Percentiles rank a stretch among this genome's conserved stretches.
These are phyloP conservation scores for Otocyon megalotis DNA, from an alignment of 2,113 vertebrate genomes.

Conservation along the genomic window DNA sequence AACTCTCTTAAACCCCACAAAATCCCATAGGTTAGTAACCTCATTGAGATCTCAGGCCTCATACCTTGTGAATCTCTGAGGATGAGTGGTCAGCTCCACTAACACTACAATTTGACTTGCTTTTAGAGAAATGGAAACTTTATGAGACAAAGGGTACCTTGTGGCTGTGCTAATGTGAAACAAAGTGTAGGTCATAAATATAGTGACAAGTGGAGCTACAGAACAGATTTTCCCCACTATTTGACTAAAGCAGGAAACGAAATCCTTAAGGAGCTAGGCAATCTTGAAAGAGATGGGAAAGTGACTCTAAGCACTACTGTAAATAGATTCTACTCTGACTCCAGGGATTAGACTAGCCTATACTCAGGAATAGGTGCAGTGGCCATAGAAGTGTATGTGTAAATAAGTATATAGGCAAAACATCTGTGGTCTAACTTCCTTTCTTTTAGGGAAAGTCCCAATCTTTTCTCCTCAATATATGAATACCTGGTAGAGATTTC, in stretches of 20 bases:
- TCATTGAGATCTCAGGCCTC: background rate
- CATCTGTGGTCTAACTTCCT: background rate
- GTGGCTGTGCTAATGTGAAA: background rate
- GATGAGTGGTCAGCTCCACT: background rate
- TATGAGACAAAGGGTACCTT: background rate
- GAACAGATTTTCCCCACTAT: background rate
- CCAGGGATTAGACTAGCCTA: background rate
- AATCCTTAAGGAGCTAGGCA: background rate
- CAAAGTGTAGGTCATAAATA: background rate
- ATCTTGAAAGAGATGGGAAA: background rate
- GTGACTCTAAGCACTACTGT: background rate
- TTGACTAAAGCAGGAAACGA: background rate
- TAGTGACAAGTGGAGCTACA: background rate
- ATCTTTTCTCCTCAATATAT: background rate
- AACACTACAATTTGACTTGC: background rate
- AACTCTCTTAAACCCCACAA: background rate
- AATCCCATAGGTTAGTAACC: background rate
- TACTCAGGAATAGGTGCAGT: background rate
- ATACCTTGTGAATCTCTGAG: background rate
- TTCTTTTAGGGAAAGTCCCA: background rate
- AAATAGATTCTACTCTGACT: background rate
- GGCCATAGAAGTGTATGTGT: background rate
- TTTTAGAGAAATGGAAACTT: background rate
- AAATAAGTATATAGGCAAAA: background rate
- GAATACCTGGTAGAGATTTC: background rate